These are phyloP conservation scores for Aurelia aurita complex sp. Pacific DNA, from an alignment of 30 jellyfish, hydroid and myxozoan species.

Conservation along the genomic window DNA sequence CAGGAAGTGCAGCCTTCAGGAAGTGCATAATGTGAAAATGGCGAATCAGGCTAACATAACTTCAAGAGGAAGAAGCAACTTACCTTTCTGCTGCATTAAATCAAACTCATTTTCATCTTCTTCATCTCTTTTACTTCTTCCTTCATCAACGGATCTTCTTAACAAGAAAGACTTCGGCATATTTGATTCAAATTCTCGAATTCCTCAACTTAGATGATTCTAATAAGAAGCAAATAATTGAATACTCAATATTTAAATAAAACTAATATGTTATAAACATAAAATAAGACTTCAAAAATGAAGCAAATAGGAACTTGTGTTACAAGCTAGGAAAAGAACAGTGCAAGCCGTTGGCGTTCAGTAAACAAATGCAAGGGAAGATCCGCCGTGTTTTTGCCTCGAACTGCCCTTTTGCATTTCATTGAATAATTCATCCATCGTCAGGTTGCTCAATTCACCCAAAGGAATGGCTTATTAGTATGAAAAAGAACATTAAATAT, in stretches of 20 bases:
- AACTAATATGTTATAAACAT: conserved; percentile 59
- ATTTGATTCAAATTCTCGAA: conserved; percentile 1
- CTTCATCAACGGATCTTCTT: conserved; percentile 61
- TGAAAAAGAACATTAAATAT: conserved; percentile 57
- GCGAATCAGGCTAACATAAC: no score
- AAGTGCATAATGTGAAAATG: no score
- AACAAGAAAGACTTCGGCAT: conserved; percentile 90
- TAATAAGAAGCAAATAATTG: background rate
- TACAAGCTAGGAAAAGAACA: conserved; percentile 54
- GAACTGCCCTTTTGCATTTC: conserved; percentile 73
- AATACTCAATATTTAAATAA: no score
- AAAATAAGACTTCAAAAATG: conserved; percentile 18
- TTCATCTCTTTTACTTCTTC: conserved; percentile 1
- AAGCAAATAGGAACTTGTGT: conserved; percentile 32
- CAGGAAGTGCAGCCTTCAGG: no score
- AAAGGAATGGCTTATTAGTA: conserved; percentile 62
- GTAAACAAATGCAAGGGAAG: conserved; percentile 40
- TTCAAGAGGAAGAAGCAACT: background rate
- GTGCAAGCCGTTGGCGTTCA: conserved; percentile 56
- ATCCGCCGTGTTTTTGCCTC: conserved; percentile 40
- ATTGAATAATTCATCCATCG: conserved; percentile 63
- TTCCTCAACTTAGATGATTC: conserved; percentile 4
- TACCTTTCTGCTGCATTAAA: conserved; percentile 7
- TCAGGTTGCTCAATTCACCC: conserved; percentile 85
- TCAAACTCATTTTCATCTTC: conserved; percentile 6